Percentiles rank a stretch among this genome's conserved stretches.
These are phyloP conservation scores for Tenthredo amoena DNA, from an alignment of 2,888 invertebrate genomes.

Conservation along the genomic window DNA sequence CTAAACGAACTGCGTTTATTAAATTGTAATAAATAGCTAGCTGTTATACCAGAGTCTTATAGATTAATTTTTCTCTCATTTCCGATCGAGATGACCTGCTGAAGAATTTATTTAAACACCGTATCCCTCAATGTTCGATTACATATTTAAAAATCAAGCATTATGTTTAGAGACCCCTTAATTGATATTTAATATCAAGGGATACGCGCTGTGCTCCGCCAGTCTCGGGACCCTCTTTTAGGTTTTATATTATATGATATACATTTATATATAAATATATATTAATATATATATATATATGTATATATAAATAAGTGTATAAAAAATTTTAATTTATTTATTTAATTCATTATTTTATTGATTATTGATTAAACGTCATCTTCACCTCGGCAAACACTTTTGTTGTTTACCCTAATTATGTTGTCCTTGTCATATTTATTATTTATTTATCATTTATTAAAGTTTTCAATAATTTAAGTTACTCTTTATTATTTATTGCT, in stretches of 20 bases:
- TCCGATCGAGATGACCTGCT: neutral
- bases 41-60: neutral
- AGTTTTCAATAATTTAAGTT: constrained; percentile 27
- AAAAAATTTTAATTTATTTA: constrained; percentile 76
- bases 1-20: constrained; percentile 27
- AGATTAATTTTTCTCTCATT: neutral
- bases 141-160: neutral
- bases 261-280: constrained; percentile 61
- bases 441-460: constrained; percentile 51
- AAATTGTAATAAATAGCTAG: neutral
- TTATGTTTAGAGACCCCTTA: constrained; percentile 42
- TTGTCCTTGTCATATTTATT: constrained; percentile 50
- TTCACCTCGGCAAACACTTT: constrained; percentile 70
- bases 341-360: constrained; percentile 78
- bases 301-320: constrained; percentile 61
- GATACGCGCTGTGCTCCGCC: constrained; percentile 70
- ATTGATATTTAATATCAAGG: constrained; percentile 43
- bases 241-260: constrained; percentile 75
- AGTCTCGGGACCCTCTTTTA: constrained; percentile 76
- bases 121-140: neutral
- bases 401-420: constrained; percentile 60
- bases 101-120: neutral
- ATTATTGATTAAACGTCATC: constrained; percentile 77
- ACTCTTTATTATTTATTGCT: constrained; percentile 16
- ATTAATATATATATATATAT: constrained; percentile 63